These are phyloP conservation scores for Aphelinus atriplicis DNA, from an alignment of 1,140 invertebrate species.

Conservation along the genomic window DNA sequence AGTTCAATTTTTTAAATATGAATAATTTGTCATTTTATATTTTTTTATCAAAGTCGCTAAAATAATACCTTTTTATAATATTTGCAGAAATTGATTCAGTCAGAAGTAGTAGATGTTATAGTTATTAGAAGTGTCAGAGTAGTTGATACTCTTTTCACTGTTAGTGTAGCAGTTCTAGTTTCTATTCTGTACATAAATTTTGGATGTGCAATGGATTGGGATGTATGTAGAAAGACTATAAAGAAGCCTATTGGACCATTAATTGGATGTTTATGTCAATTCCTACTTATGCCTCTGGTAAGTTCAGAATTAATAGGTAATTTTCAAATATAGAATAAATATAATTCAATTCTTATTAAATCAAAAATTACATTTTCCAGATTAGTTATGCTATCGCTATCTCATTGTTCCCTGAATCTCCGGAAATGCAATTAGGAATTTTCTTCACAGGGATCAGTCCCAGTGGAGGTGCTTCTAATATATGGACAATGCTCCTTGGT, in stretches of 20 bases:
- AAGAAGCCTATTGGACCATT: conserved; percentile 82
- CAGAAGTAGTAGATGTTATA: conserved; percentile 65
- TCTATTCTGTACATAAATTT: conserved; percentile 92
- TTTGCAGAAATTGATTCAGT: conserved; percentile 40
- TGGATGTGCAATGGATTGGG: conserved; percentile 88
- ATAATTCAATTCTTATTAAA: not conserved
- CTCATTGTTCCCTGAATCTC: conserved; percentile 75
- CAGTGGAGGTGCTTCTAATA: conserved; percentile 94
- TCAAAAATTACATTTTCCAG: conserved; percentile 63
- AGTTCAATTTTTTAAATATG: no score
- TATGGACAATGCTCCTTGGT: conserved; percentile 89
- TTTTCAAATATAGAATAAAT: conserved; percentile 5
- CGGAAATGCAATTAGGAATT: conserved; percentile 83
- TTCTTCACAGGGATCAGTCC: conserved; percentile 93
- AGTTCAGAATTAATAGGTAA: conserved; percentile 49
- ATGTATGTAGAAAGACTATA: conserved; percentile 75
- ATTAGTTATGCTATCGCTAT: conserved; percentile 80
- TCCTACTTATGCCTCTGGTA: conserved; percentile 89
- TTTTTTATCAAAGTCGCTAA: no score
- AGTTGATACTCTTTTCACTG: conserved; percentile 82
- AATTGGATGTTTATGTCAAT: conserved; percentile 87
- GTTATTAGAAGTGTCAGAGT: conserved; percentile 72
- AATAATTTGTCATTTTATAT: no score
- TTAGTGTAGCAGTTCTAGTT: conserved; percentile 81
- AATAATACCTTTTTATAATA: not conserved